Percentiles rank a stretch among this genome's conserved stretches.
phyloP scores from a whole-genome alignment of 2,113 vertebrate genomes.

The Corythornis cristatus region DNA sequence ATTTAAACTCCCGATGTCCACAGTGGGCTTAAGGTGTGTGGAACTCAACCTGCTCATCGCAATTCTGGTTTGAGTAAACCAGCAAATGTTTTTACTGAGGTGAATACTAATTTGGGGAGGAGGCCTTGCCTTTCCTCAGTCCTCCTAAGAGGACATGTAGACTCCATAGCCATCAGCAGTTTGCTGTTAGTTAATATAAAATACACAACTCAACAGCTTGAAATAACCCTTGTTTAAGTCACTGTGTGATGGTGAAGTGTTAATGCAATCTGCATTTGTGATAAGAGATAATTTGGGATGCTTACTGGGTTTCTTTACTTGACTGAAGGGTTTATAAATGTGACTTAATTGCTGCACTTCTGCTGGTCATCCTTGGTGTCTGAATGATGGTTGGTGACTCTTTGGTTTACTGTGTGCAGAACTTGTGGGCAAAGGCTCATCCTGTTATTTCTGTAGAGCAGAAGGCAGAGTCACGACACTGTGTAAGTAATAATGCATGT shows the following conservation, averaged over 20 bases:
- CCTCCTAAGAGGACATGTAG: background rate
- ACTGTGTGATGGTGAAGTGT: background rate
- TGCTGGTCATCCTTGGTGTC: background rate
- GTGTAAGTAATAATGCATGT: constrained; percentile 15
- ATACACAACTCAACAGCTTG: background rate
- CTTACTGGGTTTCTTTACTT: background rate
- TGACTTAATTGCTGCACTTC: background rate
- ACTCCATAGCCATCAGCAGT: background rate
- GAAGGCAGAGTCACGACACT: background rate
- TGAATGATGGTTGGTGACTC: background rate
- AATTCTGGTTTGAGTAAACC: background rate
- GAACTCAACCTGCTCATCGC: background rate
- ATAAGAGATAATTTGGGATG: background rate
- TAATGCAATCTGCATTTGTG: accelerated
- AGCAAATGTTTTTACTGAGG: background rate
- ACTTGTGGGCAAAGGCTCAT: background rate
- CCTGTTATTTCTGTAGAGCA: constrained; percentile 8
- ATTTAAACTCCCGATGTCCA: background rate
- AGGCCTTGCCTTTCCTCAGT: background rate
- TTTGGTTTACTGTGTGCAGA: background rate
- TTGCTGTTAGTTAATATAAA: background rate
- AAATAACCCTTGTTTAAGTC: background rate
- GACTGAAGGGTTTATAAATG: background rate
- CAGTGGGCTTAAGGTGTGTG: background rate
- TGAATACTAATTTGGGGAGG: background rate